Evolutionary conservation across 1,140 invertebrate species (phyloP).

Genomic region (Drosophila ananassae): DNA sequence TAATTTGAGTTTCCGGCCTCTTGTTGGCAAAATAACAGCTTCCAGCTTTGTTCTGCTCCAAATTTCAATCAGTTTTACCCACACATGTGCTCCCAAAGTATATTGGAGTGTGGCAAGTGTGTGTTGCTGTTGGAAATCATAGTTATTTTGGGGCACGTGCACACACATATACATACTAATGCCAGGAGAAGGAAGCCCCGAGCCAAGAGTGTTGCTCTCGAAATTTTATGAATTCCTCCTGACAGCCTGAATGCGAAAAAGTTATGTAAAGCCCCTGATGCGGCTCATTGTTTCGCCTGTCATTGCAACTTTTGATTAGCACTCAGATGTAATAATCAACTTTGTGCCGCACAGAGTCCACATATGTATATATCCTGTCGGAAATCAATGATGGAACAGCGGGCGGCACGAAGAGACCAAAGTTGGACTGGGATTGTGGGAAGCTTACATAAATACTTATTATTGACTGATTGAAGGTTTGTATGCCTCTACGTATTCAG

Average conservation of each 20-base stretch:
- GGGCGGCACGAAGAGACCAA: background rate
- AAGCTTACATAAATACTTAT: conserved; percentile 43
- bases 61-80: conserved; percentile 70
- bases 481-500: conserved; percentile 31
- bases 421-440: conserved; percentile 4
- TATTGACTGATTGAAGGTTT: conserved; percentile 67
- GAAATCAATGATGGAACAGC: background rate
- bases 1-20: conserved; percentile 5
- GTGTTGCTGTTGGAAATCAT: conserved; percentile 54
- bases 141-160: conserved; percentile 71
- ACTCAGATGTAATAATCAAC: conserved; percentile 67
- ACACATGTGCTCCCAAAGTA: conserved; percentile 14
- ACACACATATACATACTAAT: conserved; percentile 16
- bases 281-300: conserved; percentile 50
- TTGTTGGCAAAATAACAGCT: conserved; percentile 35
- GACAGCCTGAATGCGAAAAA: conserved; percentile 47
- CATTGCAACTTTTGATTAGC: conserved; percentile 75
- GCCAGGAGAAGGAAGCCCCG: conserved; percentile 11
- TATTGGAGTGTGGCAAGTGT: conserved; percentile 8
- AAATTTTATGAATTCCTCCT: conserved; percentile 61
- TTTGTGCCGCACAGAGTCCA: conserved; percentile 4
- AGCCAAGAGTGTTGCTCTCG: conserved; percentile 14
- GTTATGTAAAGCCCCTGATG: conserved; percentile 38
- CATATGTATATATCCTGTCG: conserved; percentile 18
- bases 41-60: conserved; percentile 25